Evolutionary conservation across 2,113 vertebrate genomes (phyloP), one percentile per base, ranked within the genome.

Genomic region (Piaya cayana): DNA sequence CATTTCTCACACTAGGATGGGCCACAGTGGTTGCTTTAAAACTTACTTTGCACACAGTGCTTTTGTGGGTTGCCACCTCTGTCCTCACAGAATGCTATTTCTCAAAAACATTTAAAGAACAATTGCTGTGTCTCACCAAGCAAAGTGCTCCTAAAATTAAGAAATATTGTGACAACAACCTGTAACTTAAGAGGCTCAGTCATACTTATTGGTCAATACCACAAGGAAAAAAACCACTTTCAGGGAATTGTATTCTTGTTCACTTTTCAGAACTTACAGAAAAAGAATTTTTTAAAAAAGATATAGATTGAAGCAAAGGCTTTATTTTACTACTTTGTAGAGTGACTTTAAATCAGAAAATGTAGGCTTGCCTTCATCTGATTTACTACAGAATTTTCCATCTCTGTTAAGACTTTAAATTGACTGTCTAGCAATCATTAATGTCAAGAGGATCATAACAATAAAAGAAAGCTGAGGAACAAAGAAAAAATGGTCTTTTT

Each of bases 401-500:
- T 75, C 56, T 72, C 52, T 63, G 20, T 89, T 68, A 84, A 84
- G n/a, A 56, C 13, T 75, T 94, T 82, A 79, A 82, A 84, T 79
- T 6, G 4, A 75, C 59, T 82, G 17, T 49, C 42, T 78, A 75
- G 64, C 45, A 87, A 75, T 84, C 75, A 17, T 7, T 89, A 63
- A 60, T 94, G 69, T 69, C 84, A 94, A 87, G 52, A 87, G 62
- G 32, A 52, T 87, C 65, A 87, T 82, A 94, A 89, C 1, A 6
- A 55, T 36, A 71, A 56, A 29, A 81, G 36, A 75, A 93, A 91
- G 47, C 32, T 75, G 52, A 84, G 43, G 37, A 92, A 86, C 12
- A 95, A 42, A 62, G 69, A 59, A 91, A 94, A 22, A 89, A 87
- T 52, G 17, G 45, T 16, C 69, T 79, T 92, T 91, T 95, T 30